Conservation (phyloP, 2,888 invertebrate genomes). For the Platycheirus rosarum region DNA sequence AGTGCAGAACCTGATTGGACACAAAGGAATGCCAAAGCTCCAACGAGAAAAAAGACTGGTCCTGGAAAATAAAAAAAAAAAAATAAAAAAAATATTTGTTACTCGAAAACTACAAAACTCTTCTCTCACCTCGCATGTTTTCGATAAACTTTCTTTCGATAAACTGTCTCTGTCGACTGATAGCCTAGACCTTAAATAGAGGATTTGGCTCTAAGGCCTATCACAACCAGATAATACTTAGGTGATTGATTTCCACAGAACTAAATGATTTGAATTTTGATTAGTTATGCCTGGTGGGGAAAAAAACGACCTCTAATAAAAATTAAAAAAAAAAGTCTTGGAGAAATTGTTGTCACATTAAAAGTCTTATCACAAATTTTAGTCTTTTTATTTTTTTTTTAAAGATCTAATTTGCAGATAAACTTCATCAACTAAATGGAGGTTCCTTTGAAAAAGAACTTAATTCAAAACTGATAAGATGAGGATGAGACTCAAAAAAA, state of each 20-base stretch:
- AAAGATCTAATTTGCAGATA: slow-evolving; percentile 10
- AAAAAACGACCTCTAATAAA: neutral
- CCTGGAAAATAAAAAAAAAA: slow-evolving; percentile 20
- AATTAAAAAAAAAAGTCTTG: neutral
- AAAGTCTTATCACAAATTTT: slow-evolving; percentile 21
- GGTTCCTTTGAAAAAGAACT: slow-evolving; percentile 3
- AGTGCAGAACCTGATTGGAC: slow-evolving; percentile 41
- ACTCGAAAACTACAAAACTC: slow-evolving; percentile 3
- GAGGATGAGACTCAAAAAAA: slow-evolving; percentile 1
- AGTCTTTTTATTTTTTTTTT: neutral
- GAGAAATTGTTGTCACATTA: neutral
- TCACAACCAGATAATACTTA: neutral
- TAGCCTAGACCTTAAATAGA: slow-evolving; percentile 47
- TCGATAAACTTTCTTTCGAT: slow-evolving; percentile 32
- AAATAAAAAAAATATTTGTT: neutral
- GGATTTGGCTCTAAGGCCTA: neutral
- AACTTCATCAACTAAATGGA: slow-evolving; percentile 6
- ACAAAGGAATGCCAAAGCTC: slow-evolving; percentile 14
- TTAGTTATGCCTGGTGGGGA: slow-evolving; percentile 3
- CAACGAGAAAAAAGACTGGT: slow-evolving; percentile 36
- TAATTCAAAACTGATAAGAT: neutral
- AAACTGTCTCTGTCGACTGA: slow-evolving; percentile 27
- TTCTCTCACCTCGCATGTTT: slow-evolving; percentile 60
- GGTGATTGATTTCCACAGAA: slow-evolving; percentile 2
- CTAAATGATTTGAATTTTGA: neutral